phyloP scores from a whole-genome alignment of 2,888 invertebrate genomes.

The Stramonita haemastoma region DNA sequence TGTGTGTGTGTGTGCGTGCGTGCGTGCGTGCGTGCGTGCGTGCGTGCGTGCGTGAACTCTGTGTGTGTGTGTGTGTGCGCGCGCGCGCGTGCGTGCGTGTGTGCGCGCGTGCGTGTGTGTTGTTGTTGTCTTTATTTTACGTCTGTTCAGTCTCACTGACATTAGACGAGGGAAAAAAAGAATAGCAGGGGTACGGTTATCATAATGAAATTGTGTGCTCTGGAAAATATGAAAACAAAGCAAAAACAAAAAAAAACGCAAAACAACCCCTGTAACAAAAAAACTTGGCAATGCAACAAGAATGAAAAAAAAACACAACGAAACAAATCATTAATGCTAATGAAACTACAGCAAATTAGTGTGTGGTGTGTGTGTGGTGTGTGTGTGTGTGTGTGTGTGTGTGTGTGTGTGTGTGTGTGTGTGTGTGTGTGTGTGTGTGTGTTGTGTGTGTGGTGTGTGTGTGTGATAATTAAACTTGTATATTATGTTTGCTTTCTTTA shows the following conservation, averaged over 20 bases:
- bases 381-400: not conserved
- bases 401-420: not conserved
- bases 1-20: not conserved
- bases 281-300: too few species aligned
- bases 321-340: too few species aligned
- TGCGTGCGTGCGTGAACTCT: not conserved
- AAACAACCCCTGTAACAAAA: too few species aligned
- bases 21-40: slow-evolving; percentile 13
- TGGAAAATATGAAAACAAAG: too few species aligned
- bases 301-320: too few species aligned
- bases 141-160: too few species aligned
- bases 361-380: not conserved
- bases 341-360: not conserved
- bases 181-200: too few species aligned
- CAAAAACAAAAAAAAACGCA: too few species aligned
- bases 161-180: not conserved
- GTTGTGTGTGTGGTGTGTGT: not conserved
- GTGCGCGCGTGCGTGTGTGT: not conserved
- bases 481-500: too few species aligned
- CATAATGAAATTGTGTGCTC: too few species aligned
- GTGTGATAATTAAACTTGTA: too few species aligned
- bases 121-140: too few species aligned
- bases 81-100: not conserved
- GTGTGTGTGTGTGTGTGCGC: slow-evolving; percentile 18
- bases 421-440: not conserved